phyloP scores from a whole-genome alignment of 2,113 vertebrate species.

The Ailuropoda melanoleuca region DNA sequence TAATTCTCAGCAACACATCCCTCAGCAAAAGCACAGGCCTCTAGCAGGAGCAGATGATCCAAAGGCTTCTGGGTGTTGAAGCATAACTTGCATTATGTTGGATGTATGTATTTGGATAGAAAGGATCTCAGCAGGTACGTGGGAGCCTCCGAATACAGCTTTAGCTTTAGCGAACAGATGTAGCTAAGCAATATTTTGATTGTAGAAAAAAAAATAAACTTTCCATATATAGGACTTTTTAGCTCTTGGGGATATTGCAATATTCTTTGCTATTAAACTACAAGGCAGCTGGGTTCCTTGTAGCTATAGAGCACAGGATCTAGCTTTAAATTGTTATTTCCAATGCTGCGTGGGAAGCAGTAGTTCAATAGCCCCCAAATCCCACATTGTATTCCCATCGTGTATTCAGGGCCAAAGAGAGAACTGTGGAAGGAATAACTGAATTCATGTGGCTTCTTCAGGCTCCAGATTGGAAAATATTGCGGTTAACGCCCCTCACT shows the following conservation, averaged over 20 bases:
- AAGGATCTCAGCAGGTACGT: background rate
- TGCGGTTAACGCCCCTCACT: accelerated
- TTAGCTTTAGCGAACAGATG: background rate
- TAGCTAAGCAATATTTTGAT: background rate
- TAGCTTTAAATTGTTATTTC: background rate
- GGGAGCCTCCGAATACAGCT: background rate
- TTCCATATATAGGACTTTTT: background rate
- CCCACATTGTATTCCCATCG: background rate
- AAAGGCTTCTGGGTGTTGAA: background rate
- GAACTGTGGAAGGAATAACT: too few species aligned
- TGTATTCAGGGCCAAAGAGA: background rate
- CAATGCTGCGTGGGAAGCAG: background rate
- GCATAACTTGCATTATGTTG: background rate
- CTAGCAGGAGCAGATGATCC: too few species aligned
- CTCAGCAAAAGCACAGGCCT: background rate
- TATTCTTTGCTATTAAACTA: background rate
- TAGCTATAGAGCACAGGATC: background rate
- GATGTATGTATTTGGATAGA: background rate
- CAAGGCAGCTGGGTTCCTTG: background rate
- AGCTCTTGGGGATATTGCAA: background rate
- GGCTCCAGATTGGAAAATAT: background rate
- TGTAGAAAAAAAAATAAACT: background rate
- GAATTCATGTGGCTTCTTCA: background rate
- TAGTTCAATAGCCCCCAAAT: background rate
- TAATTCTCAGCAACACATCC: background rate